These are phyloP conservation scores for Gallinago media DNA, from an alignment of 2,113 vertebrate species.

Conservation along the genomic window DNA sequence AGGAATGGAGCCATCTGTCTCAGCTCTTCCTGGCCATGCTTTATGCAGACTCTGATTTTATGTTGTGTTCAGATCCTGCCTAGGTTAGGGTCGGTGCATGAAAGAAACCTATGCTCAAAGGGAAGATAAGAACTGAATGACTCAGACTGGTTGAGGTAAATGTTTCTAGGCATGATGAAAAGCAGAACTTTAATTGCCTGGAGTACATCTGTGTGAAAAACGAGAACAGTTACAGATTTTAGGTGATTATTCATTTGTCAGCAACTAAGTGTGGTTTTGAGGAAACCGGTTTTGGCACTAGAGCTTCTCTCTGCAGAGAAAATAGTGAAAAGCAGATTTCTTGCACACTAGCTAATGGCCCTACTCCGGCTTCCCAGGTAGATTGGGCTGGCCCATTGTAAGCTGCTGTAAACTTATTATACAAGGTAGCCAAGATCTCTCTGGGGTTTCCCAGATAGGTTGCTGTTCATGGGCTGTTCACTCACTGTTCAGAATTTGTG, in stretches of 20 bases:
- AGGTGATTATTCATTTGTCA: not conserved
- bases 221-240: not conserved
- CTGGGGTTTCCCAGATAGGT: not conserved
- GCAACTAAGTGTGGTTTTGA: not conserved
- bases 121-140: not conserved
- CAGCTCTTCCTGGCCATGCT: not conserved
- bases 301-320: not conserved
- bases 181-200: not conserved
- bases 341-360: not conserved
- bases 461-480: not conserved
- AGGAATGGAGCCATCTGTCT: not conserved
- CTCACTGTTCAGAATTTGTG: not conserved
- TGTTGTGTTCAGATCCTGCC: not conserved
- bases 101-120: not conserved
- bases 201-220: not conserved
- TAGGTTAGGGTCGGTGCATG: rapidly evolving
- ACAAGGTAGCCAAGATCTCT: not conserved
- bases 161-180: not conserved
- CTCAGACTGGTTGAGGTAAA: not conserved
- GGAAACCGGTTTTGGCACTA: not conserved
- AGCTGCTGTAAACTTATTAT: not conserved
- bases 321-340: not conserved
- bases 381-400: not conserved
- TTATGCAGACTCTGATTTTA: not conserved
- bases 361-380: not conserved